phyloP scores from a whole-genome alignment of 1,140 invertebrate species.

The Olivierus martensii region DNA sequence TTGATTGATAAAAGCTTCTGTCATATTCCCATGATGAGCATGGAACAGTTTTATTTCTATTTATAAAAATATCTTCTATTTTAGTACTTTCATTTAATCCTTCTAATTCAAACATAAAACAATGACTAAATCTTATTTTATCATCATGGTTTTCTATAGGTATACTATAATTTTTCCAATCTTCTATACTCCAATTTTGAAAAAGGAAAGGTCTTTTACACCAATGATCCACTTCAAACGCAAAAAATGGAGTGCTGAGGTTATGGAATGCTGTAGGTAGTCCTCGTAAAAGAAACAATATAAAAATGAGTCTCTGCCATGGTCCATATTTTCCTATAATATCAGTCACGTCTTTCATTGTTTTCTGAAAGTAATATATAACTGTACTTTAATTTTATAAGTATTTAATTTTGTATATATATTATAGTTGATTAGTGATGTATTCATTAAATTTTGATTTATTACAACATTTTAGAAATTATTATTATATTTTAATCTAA shows the following conservation, averaged over 20 bases:
- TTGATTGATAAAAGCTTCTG: slow-evolving; percentile 8
- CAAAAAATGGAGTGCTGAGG: slow-evolving; percentile 13
- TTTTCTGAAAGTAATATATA: too few species aligned
- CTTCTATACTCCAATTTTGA: slow-evolving; percentile 1
- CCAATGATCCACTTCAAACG: slow-evolving; percentile 10
- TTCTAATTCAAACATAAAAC: slow-evolving; percentile 4
- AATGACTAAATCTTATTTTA: slow-evolving; percentile 1
- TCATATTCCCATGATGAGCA: slow-evolving; percentile 17
- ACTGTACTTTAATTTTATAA: too few species aligned
- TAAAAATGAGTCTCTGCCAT: slow-evolving; percentile 13
- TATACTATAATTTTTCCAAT: slow-evolving; percentile 9
- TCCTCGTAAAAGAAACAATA: slow-evolving; percentile 9
- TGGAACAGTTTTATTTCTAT: slow-evolving; percentile 5
- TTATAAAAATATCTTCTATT: background rate
- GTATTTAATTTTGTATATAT: too few species aligned
- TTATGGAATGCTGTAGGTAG: slow-evolving; percentile 14
- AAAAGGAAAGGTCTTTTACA: slow-evolving; percentile 1
- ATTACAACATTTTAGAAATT: too few species aligned
- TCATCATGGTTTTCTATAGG: slow-evolving; percentile 2
- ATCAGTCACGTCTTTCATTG: slow-evolving; percentile 8
- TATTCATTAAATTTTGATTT: too few species aligned
- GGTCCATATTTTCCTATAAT: slow-evolving; percentile 13
- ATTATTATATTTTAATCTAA: too few species aligned
- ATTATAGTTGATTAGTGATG: too few species aligned
- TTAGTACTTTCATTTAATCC: background rate